Base-by-base conservation (phyloP, 1,140 invertebrate species). In the Carposina sasakii region DNA sequence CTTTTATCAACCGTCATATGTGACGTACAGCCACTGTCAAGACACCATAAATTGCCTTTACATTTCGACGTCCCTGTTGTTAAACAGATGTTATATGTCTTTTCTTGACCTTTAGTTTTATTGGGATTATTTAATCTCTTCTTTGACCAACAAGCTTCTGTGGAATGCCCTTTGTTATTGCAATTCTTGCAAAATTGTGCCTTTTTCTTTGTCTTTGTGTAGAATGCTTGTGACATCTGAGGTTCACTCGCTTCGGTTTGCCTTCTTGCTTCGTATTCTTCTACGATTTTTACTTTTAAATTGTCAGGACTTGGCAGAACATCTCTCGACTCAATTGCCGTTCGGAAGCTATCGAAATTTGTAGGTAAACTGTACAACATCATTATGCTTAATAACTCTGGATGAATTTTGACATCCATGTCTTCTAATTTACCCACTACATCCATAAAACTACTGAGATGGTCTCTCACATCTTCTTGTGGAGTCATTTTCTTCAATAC, bases 301-400 rank as follows among this genome's bases (percentile, higher is more conserved):
- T 34, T 34, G 26, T 71, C 66, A 5, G 58, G 48, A 16, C 22
- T 59, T 6, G 60, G 67, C n/a, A 74, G 48, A 22, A 36, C 34
- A 34, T 74, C 68, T 0, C 63, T 37, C 17, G 60, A 52, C 50
- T 71, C 63, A 15, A 69, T 67, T 1, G 66, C 67, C 28, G 57
- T 53, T 34, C 62, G 33, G 52, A 71, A 71, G 39, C 63, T 67
- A 24, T 67, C 59, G 23, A 37, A 72, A 3, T 20, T 47, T 10
- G 57, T 9, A 8, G 58, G 56, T 1, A 72, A 45, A 56, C 60
- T 69, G 34, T 69, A 62, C 23, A 71, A 41, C 30, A 69, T 43
- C 56, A 69, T 43, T 10, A 71, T 62, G 4, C 50, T 28, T 36
- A 49, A 54, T 10, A 58, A 54, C 41, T 63, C 56, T 21, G 15